Evolutionary conservation across 2,888 invertebrate species (phyloP).

Genomic region (Stratiomys singularior): DNA sequence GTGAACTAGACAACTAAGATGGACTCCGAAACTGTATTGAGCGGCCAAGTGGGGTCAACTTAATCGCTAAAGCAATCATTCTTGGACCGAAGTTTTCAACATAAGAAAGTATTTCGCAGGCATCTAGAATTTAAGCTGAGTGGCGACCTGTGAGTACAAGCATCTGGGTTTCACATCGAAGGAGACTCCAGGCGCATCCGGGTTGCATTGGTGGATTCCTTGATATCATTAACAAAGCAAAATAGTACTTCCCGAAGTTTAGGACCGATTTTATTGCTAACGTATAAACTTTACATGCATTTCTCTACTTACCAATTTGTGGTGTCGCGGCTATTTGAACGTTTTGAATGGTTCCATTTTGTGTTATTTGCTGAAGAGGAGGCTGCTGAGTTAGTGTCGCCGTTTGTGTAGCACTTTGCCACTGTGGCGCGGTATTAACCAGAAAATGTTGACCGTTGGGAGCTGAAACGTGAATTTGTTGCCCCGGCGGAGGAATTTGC

Average conservation of each 20-base stretch:
- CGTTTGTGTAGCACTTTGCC: conserved; percentile 43
- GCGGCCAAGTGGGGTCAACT: neutral
- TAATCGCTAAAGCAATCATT: neutral
- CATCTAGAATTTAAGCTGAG: too few relatives aligned
- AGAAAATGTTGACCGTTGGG: conserved; percentile 53
- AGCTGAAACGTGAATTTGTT: conserved; percentile 52
- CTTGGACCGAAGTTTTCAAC: neutral
- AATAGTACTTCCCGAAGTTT: too few relatives aligned
- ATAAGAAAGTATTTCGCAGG: neutral
- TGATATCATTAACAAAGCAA: too few relatives aligned
- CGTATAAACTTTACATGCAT: too few relatives aligned
- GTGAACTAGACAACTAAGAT: neutral
- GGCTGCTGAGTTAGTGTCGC: conserved; percentile 46
- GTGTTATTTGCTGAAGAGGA: conserved; percentile 50
- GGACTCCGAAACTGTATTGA: neutral
- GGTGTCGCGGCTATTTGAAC: conserved; percentile 49
- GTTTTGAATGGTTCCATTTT: conserved; percentile 51
- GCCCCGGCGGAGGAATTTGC: conserved; percentile 50
- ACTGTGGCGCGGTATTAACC: conserved; percentile 51
- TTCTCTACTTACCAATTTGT: conserved; percentile 28
- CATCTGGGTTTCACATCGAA: neutral
- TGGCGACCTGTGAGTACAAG: neutral
- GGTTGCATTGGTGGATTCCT: too few relatives aligned
- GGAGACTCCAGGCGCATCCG: neutral
- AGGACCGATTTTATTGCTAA: too few relatives aligned